Conservation (phyloP, 2,888 invertebrate species). For the Plagodis dolabraria region DNA sequence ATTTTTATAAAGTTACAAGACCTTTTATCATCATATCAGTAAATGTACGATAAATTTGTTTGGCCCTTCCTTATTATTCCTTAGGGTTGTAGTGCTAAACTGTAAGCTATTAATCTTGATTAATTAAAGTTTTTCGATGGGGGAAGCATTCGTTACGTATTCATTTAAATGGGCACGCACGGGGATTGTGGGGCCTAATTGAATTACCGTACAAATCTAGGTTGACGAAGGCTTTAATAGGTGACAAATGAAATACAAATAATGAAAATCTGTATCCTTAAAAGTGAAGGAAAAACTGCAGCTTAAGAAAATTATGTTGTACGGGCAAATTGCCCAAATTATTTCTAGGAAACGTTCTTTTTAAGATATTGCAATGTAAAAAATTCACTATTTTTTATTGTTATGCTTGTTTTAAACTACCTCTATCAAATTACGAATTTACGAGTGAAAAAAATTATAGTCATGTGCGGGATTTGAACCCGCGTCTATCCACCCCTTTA, state of each 20-base stretch:
- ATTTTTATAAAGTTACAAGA: too few species aligned
- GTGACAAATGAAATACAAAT: neutral
- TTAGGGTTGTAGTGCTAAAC: constrained; percentile 64
- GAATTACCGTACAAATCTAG: constrained; percentile 34
- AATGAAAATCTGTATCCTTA: neutral
- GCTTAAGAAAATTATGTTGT: too few species aligned
- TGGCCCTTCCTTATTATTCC: constrained; percentile 57
- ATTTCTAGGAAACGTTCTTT: too few species aligned
- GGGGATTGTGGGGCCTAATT: constrained; percentile 38
- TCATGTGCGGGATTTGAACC: too few species aligned
- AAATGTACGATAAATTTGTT: constrained; percentile 37
- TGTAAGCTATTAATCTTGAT: constrained; percentile 75
- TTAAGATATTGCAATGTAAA: too few species aligned
- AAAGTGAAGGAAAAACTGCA: too few species aligned
- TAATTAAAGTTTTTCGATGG: constrained; percentile 64
- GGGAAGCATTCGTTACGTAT: constrained; percentile 37
- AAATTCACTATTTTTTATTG: too few species aligned
- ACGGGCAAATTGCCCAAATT: too few species aligned
- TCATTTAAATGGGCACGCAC: constrained; percentile 48
- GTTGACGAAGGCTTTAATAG: constrained; percentile 22
- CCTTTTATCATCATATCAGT: neutral
- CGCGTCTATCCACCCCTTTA: too few species aligned
- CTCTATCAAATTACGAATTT: too few species aligned
- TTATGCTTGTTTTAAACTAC: too few species aligned
- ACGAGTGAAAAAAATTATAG: too few species aligned